Base-by-base conservation (phyloP, 2,797 vertebrate genomes). In the Echiichthys vipera region DNA sequence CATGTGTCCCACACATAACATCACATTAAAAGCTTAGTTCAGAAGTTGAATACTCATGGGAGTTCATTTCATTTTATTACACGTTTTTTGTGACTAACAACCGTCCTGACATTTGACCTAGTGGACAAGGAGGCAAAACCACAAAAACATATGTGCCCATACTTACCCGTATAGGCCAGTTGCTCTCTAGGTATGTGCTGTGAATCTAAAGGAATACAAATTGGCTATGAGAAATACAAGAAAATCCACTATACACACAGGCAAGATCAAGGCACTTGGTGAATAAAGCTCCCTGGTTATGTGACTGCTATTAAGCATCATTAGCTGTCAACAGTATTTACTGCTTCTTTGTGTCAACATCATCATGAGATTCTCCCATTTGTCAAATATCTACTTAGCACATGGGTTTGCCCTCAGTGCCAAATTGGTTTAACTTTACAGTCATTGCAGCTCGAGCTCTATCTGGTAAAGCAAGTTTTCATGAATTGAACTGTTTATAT, bases 121-220 rank as follows among this genome's bases (percentile, higher is more conserved):
- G 1, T 39, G 17, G 3, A 20, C 2, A 13, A 34, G 20, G 18
- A 17, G 14, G 25, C 18, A 34, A 32, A 37, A 17, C 18, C 4
- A 65, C 42, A 49, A 65, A 40, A n/a, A 67, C n/a, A 63, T 25
- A 32, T 18, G 20, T 5, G 68, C 7, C 3, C 24, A n/a, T 34
- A 71, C 97, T 96, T 80, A 99, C 98, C 95, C 97, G 93, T 89
- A 99, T 97, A 58, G 98, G 98, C 98, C 98, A 99, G 94, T 99
- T 99, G 86, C 96, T 98, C 94, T 99, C 97, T 77, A 99, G 95
- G 92, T 99, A 99, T 69, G 96, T 99, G 94, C 95, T 98, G 87
- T 99, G 97, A 93, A 99, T 98, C 97, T 99, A 58, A 87, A 81
- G 15, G 74, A 61, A 47, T 32, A 53, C 27, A 65, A 47, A 17